Evolutionary conservation across 2,113 vertebrate genomes (phyloP), one percentile per base, ranked within the genome.

Genomic region (Albula glossodonta): DNA sequence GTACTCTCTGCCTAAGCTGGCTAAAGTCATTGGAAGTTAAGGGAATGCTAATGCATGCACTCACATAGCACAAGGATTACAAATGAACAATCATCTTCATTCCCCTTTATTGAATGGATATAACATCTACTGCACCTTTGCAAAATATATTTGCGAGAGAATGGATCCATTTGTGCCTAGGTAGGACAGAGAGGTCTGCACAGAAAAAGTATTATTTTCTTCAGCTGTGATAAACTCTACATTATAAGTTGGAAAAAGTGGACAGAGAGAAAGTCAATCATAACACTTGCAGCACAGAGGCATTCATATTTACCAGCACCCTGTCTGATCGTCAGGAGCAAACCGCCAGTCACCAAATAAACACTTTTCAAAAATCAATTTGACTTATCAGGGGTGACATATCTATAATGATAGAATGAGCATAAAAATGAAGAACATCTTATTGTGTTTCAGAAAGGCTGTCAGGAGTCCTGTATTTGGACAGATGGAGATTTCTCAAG

Each of bases 311-410:
- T 87, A 87, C 82, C 57, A 84, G 82, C 60, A 87, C 85, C 84
- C 83, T 84, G 82, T n/a, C 50, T 84, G 85, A 91, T 84, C 86
- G 87, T 90, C 83, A 90, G 87, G 87, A 83, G 41, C 89, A 87
- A 77, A 82, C 81, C 80, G 8, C 86, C 53, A 49, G 56, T 78
- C 74, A 80, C 88, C 88, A 92, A 93, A 91, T 87, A 88, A 85
- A 78, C 85, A 52, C 84, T 87, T 87, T 85, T 88, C 86, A 87
- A 88, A 87, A 90, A 91, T 90, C 89, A 66, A 78, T 84, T 57
- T 92, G 93, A 93, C 93, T 92, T 93, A 92, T 93, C 41, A 41
- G 87, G 88, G 90, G 91, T 93, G 93, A 94, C 90, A 87, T 87
- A 87, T 87, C 91, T 90, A 88, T 90, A 90, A 90, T 91, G 91